A percentile compares a stretch with the other conserved stretches of the same genome.
phyloP scores from a whole-genome alignment of 2,797 vertebrate genomes.

The Enteromius fasciolatus region DNA sequence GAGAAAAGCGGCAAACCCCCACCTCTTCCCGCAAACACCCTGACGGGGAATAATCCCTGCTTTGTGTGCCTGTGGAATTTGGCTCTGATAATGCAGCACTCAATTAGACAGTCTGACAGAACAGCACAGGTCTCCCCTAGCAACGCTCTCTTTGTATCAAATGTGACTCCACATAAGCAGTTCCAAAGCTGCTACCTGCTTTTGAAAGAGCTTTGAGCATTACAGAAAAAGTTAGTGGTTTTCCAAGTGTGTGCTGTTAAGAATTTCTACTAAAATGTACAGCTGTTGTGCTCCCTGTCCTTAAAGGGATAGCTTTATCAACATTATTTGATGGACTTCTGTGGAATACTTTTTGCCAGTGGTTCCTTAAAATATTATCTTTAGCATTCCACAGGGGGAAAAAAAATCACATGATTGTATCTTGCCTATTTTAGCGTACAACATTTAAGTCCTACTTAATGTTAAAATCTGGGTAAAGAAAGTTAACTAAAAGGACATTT shows the following conservation, averaged over 20 bases:
- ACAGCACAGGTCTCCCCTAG: constrained; percentile 47
- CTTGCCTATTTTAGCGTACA: too few species aligned
- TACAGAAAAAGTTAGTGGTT: constrained; percentile 7
- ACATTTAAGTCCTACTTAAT: too few species aligned
- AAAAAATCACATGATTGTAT: too few species aligned
- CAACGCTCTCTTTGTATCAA: constrained; percentile 47
- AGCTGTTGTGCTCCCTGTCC: background rate
- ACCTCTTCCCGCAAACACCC: constrained; percentile 35
- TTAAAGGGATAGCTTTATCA: background rate
- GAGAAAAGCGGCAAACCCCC: constrained; percentile 56
- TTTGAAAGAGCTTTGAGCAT: background rate
- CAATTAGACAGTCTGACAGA: constrained; percentile 49
- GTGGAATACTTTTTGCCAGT: background rate
- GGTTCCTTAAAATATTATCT: background rate
- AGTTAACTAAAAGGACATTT: background rate
- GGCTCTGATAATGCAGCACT: constrained; percentile 56
- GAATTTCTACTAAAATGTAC: background rate
- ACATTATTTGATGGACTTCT: background rate
- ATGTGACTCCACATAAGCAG: constrained; percentile 19
- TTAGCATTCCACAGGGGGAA: background rate
- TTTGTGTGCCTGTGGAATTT: constrained; percentile 59
- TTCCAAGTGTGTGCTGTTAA: background rate
- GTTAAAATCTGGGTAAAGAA: too few species aligned
- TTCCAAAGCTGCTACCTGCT: constrained; percentile 16
- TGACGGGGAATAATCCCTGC: constrained; percentile 54